Percentiles rank a stretch among this genome's conserved stretches.
Evolutionary conservation across 2,888 invertebrate genomes (phyloP).

Genomic region (Ophioninae sp.): DNA sequence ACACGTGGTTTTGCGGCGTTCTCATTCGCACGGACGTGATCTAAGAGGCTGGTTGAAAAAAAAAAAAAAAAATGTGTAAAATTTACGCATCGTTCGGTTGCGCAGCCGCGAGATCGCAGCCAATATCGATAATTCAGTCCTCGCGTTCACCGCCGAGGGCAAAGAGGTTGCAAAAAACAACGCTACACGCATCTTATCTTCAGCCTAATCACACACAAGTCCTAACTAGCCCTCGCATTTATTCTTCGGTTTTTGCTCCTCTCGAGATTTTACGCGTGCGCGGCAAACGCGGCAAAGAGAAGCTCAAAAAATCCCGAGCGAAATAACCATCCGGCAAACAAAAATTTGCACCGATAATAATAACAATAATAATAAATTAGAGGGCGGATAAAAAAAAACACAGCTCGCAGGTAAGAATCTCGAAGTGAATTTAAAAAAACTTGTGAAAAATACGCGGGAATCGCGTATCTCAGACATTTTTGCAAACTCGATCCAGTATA

Average conservation of each 20-base stretch:
- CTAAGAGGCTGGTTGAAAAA: background rate
- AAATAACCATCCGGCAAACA: constrained; percentile 28
- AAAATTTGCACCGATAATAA: constrained; percentile 39
- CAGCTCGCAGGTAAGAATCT: constrained; percentile 24
- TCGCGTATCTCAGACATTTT: constrained; percentile 25
- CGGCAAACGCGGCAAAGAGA: constrained; percentile 26
- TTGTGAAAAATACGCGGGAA: constrained; percentile 25
- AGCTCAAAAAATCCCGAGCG: constrained; percentile 10
- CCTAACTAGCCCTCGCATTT: constrained; percentile 18
- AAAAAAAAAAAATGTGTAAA: constrained; percentile 10
- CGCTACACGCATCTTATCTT: constrained; percentile 49
- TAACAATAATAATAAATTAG: constrained; percentile 51
- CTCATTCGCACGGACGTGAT: too few relatives aligned
- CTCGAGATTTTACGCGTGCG: constrained; percentile 2
- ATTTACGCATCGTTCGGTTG: constrained; percentile 25
- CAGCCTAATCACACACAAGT: constrained; percentile 37
- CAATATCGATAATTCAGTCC: constrained; percentile 79
- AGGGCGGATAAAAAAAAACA: constrained; percentile 4
- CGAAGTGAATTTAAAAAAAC: constrained; percentile 3
- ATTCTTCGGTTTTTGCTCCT: constrained; percentile 14
- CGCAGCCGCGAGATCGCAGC: constrained; percentile 61
- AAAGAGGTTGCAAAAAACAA: constrained; percentile 68
- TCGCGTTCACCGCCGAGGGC: constrained; percentile 57
- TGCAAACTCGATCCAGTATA: constrained; percentile 1
- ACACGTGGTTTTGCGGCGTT: too few relatives aligned